Evolutionary conservation across 2,113 vertebrate genomes (phyloP).

Genomic region (Semicossyphus pulcher): DNA sequence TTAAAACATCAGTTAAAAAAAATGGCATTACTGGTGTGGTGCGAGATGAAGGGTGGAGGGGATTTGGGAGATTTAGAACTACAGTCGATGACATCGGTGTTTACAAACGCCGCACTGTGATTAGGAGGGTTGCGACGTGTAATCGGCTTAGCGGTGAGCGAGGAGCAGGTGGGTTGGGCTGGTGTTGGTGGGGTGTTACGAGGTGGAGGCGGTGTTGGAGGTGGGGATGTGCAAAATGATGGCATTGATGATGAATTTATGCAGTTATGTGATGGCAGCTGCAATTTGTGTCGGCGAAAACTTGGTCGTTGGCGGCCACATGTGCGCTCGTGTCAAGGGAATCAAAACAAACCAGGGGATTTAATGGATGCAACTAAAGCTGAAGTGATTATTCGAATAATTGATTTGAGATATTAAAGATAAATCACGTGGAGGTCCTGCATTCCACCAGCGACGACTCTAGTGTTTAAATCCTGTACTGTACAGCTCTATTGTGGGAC

Average conservation of each 20-base stretch:
- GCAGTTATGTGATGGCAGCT: slow-evolving; percentile 49
- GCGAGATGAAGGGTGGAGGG: slow-evolving; percentile 76
- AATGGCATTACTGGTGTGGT: slow-evolving; percentile 61
- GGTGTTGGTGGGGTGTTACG: slow-evolving; percentile 37
- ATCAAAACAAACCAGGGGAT: not conserved
- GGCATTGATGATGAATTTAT: slow-evolving; percentile 53
- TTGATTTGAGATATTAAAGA: not conserved
- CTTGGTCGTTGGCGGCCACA: not conserved
- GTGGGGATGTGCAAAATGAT: slow-evolving; percentile 63
- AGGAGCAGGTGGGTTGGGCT: slow-evolving; percentile 74
- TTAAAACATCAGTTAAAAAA: slow-evolving; percentile 73
- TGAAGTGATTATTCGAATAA: not conserved
- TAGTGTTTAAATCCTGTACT: not conserved
- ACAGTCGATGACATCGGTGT: slow-evolving; percentile 70
- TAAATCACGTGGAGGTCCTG: not conserved
- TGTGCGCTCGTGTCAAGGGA: not conserved
- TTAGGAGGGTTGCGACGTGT: slow-evolving; percentile 74
- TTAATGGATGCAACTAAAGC: not conserved
- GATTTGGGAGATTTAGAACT: slow-evolving; percentile 79
- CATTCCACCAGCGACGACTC: not conserved
- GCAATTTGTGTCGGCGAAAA: slow-evolving; percentile 43
- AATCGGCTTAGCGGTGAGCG: slow-evolving; percentile 78
- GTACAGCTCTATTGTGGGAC: slow-evolving; percentile 6
- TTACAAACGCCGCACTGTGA: slow-evolving; percentile 72
- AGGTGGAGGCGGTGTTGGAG: slow-evolving; percentile 53